Base-by-base conservation (phyloP, 2,888 invertebrate species). In the Ectropis crepuscularia region DNA sequence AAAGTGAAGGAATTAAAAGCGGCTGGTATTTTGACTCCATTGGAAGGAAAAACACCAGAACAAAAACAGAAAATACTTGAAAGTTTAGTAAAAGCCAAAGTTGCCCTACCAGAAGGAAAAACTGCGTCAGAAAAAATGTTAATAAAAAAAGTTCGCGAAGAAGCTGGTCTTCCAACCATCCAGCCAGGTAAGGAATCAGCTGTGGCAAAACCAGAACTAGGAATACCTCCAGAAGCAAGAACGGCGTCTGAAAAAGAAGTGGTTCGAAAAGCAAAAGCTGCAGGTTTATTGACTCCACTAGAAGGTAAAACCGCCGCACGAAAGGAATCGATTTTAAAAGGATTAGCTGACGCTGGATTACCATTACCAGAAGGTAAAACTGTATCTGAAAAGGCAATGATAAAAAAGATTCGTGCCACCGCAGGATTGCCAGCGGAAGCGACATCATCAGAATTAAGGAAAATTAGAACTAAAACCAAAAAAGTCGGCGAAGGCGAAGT, bases 301-400 rank as follows among this genome's bases (percentile, higher is more conserved):
- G 57, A 71, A 5, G 84, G 83, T 6, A 85, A 85, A 67, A 70
- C 76, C 16, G 47, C 68, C 9, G 68, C 69, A 47, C 69, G 82
- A 68, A 82, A 81, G 61, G 81, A 83, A 71, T 79, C 74, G 65
- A 83, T 82, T 47, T 60, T 83, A 5, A 81, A 67, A 76, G 82
- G 80, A 0, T 65, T 81, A 38, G 78, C 76, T 6, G 74, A 74
- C 48, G 76, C 82, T 51, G 84, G 82, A 5, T 59, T 85, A 8
- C 84, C 82, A 5, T 63, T 85, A 48, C 85, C 85, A n/a, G 78
- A 78, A 71, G 83, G 78, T 10, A 78, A 69, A 62, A 80, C 85
- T 0, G 7, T 70, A n/a, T 84, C 85, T 11, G 84, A 85, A 72
- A 83, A 80, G 68, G 66, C 68, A 47, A 61, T 83, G 12, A 65